Percentiles rank a stretch among this genome's conserved stretches.
phyloP scores from a whole-genome alignment of 2,797 vertebrate species.

The Coracias cyanogaster region DNA sequence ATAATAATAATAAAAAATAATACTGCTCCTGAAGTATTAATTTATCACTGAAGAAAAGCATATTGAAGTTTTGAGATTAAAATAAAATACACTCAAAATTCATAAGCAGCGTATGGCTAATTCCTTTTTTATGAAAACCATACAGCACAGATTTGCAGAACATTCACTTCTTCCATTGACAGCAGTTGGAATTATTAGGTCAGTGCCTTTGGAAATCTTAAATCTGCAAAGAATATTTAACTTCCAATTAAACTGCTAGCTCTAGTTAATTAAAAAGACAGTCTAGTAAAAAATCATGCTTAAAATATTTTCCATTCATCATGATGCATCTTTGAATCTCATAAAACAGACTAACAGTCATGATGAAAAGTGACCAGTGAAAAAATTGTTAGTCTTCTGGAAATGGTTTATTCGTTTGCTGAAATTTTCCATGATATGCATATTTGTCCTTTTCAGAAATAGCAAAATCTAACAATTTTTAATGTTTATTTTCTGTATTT shows the following conservation, averaged over 20 bases:
- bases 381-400: not conserved
- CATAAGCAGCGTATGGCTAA: constrained; percentile 72
- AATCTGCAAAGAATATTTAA: constrained; percentile 80
- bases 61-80: constrained; percentile 68
- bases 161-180: not conserved
- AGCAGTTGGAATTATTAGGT: constrained; percentile 48
- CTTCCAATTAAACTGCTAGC: constrained; percentile 75
- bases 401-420: not conserved
- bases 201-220: constrained; percentile 74
- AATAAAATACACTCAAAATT: constrained; percentile 76
- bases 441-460: not conserved
- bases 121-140: constrained; percentile 80
- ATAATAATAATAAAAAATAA: constrained; percentile 24
- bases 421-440: not conserved
- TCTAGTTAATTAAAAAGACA: constrained; percentile 75
- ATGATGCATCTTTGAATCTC: not conserved
- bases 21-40: constrained; percentile 41
- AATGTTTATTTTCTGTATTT: not conserved
- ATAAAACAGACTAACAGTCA: not conserved
- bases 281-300: not conserved
- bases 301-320: constrained; percentile 19
- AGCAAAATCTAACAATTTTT: not conserved
- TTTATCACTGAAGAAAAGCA: constrained; percentile 65
- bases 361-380: constrained; percentile 11
- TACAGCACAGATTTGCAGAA: constrained; percentile 36